phyloP scores from a whole-genome alignment of 2,888 invertebrate species.

The Eucriotettix oculatus region DNA sequence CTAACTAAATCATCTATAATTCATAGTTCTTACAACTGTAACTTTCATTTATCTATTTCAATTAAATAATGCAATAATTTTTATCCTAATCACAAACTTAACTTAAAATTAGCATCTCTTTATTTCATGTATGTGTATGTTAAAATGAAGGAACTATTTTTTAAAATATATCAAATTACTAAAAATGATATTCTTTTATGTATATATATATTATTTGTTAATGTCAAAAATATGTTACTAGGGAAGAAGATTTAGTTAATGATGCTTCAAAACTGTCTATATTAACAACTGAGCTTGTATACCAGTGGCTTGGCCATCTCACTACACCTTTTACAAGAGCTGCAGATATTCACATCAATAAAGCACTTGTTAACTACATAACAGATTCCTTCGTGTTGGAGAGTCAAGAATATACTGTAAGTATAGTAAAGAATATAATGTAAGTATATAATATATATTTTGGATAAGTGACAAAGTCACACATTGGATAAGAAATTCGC shows the following conservation, averaged over 20 bases:
- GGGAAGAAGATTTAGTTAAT: slow-evolving; percentile 50
- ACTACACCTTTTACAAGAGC: slow-evolving; percentile 56
- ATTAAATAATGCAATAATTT: too few relatives aligned
- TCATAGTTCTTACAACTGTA: too few relatives aligned
- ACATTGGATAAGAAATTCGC: too few relatives aligned
- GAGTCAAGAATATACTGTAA: too few relatives aligned
- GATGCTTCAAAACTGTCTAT: slow-evolving; percentile 6
- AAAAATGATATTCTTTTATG: not conserved
- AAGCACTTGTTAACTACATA: slow-evolving; percentile 42
- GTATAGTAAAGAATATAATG: too few relatives aligned
- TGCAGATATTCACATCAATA: slow-evolving; percentile 59
- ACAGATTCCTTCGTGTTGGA: not conserved
- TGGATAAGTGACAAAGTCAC: too few relatives aligned
- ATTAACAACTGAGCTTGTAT: slow-evolving; percentile 44
- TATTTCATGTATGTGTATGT: too few relatives aligned
- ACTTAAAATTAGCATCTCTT: too few relatives aligned
- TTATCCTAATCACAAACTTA: too few relatives aligned
- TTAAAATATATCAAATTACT: not conserved
- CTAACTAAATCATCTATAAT: too few relatives aligned
- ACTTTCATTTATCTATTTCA: too few relatives aligned
- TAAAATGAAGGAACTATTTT: not conserved
- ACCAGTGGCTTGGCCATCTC: slow-evolving; percentile 65
- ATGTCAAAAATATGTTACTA: slow-evolving; percentile 22
- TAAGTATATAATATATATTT: too few relatives aligned
- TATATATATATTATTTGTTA: slow-evolving; percentile 1